Evolutionary conservation across 2,888 invertebrate genomes (phyloP), one percentile per base, ranked within the genome.

Genomic region (Drosophila infuscata): DNA sequence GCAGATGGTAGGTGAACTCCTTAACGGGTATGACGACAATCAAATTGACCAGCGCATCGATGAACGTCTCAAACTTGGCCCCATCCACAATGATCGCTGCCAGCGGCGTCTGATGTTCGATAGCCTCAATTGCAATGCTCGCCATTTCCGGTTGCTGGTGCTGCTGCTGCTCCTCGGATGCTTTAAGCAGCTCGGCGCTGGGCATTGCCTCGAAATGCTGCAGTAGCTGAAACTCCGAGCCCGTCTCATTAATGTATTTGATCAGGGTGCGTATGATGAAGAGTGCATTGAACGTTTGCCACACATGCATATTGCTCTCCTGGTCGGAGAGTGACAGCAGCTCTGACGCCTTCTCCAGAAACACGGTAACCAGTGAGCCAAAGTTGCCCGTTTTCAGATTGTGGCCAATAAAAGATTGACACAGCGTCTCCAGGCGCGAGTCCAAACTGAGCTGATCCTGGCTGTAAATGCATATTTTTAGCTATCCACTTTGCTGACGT

Each of bases 281-380:
- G 56, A 99, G 93, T 0, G 98, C 97, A 93, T 99, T 99, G 93
- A 97, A 98, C 0, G 98, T 96, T 93, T 99, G 99, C 98, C 98
- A 99, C 60, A 97, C 96, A 85, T 98, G 93, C 94, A 95, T 94
- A 33, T 94, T 94, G 91, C 95, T 95, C 92, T 98, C 97, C 92
- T 97, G 96, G 90, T 97, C 97, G 8, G 97, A 96, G 3, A 98
- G 96, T 0, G 96, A 96, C 63, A 98, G 94, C 74, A 99, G 94
- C 91, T 99, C 98, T 0, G 96, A 95, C 0, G 97, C 96, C 91
- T 98, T 94, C 3, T 96, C 95, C 51, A 98, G 94, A 92, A 98
- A 98, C 17, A 98, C 96, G 75, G 96, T 96, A 36, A 99, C 95
- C 25, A 99, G 93, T 0, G 98, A 95, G 3, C 97, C 96, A 65